Percentiles rank a stretch among this genome's conserved stretches.
Conservation (phyloP, 2,797 vertebrate genomes). For the Staurois parvus region DNA sequence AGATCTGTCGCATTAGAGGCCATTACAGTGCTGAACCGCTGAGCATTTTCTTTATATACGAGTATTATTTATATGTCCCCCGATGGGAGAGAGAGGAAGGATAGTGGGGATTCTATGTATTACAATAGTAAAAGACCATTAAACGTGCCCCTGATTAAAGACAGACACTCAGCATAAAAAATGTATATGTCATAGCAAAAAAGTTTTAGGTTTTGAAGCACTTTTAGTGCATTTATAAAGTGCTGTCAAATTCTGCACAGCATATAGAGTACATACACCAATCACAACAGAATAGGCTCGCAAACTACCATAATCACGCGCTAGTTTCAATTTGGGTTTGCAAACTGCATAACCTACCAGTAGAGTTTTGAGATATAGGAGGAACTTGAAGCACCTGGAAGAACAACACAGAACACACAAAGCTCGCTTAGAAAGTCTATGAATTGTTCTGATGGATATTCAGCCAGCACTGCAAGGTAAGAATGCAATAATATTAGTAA, state of each 20-base stretch:
- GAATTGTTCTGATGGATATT: too few relatives aligned
- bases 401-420: not conserved
- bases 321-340: too few relatives aligned
- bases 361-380: not conserved
- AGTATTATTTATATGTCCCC: constrained; percentile 60
- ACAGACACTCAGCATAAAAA: not conserved
- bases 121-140: not conserved
- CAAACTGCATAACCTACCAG: too few relatives aligned
- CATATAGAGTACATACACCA: too few relatives aligned
- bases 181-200: not conserved
- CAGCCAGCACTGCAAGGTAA: too few relatives aligned
- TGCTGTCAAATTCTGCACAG: not conserved
- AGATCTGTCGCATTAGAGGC: constrained; percentile 59
- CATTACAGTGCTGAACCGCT: constrained; percentile 52
- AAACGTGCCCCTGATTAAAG: not conserved
- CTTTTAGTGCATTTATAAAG: too few relatives aligned
- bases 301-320: too few relatives aligned
- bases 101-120: not conserved
- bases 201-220: not conserved
- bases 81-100: constrained; percentile 8
- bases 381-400: not conserved
- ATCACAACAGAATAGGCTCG: too few relatives aligned
- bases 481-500: too few relatives aligned
- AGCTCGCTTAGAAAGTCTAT: too few relatives aligned
- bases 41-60: constrained; percentile 35